Conservation (phyloP, 1,140 invertebrate genomes). For the Platyura marginata region DNA sequence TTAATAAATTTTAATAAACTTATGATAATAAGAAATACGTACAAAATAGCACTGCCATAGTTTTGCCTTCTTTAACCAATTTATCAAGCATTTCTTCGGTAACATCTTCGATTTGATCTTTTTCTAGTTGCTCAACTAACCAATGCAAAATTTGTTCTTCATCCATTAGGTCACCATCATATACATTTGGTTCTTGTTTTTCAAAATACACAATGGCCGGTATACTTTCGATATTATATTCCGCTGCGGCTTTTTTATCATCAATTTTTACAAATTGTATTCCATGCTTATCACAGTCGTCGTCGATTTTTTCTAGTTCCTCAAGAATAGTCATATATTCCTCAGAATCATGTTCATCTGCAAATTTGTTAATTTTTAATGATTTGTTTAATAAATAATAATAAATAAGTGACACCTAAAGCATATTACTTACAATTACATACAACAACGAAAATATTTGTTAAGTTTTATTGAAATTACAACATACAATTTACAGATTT, state of each 20-base stretch:
- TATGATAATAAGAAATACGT: constrained; percentile 25
- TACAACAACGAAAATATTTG: no score
- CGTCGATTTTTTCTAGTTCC: constrained; percentile 82
- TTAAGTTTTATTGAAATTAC: no score
- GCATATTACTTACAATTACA: no score
- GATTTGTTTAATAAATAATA: no score
- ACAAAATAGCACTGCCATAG: constrained; percentile 84
- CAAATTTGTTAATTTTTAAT: constrained; percentile 3
- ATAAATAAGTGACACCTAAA: no score
- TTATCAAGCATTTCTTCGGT: constrained; percentile 86
- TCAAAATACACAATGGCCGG: constrained; percentile 86
- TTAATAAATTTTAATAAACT: not conserved
- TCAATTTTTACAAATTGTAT: constrained; percentile 91
- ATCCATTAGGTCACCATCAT: constrained; percentile 78
- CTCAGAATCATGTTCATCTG: constrained; percentile 70
- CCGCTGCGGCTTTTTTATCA: constrained; percentile 57
- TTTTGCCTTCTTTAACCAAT: constrained; percentile 73
- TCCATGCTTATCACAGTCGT: constrained; percentile 78
- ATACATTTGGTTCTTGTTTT: constrained; percentile 80
- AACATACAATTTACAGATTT: no score
- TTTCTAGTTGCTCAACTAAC: constrained; percentile 67
- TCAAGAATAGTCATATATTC: constrained; percentile 65
- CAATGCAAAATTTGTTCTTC: constrained; percentile 82
- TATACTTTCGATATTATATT: constrained; percentile 71
- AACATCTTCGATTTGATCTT: constrained; percentile 89